Evolutionary conservation across 2,888 invertebrate species (phyloP).

Genomic region (Ypsolopha scabrella): DNA sequence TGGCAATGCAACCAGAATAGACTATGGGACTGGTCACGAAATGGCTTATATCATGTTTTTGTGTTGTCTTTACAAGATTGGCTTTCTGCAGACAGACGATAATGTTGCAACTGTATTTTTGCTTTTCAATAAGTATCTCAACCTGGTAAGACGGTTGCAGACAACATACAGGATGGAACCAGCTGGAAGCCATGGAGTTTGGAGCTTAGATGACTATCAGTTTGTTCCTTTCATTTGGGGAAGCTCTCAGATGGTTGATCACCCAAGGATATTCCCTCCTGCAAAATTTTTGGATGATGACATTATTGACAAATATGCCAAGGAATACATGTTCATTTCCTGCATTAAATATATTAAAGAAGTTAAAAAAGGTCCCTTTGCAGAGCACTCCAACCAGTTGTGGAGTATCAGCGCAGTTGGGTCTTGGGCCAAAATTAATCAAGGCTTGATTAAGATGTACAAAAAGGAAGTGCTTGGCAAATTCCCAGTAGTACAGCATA

Average conservation of each 20-base stretch:
- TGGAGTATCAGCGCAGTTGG: slow-evolving; percentile 98
- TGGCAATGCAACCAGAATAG: slow-evolving; percentile 96
- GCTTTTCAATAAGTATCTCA: slow-evolving; percentile 87
- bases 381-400: slow-evolving; percentile 98
- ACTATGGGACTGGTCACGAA: slow-evolving; percentile 99
- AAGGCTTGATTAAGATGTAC: slow-evolving; percentile 98
- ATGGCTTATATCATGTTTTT: slow-evolving; percentile 96
- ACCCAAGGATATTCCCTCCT: slow-evolving; percentile 84
- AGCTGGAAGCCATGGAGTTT: slow-evolving; percentile 98
- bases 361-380: slow-evolving; percentile 96
- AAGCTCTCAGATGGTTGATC: slow-evolving; percentile 93
- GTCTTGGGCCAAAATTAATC: slow-evolving; percentile 94
- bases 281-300: slow-evolving; percentile 86
- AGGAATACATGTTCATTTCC: slow-evolving; percentile 92
- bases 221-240: slow-evolving; percentile 99
- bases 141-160: slow-evolving; percentile 87
- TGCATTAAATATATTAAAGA: slow-evolving; percentile 94
- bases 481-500: slow-evolving; percentile 96
- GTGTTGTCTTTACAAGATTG: slow-evolving; percentile 92
- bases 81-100: slow-evolving; percentile 79
- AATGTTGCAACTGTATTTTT: slow-evolving; percentile 82
- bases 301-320: slow-evolving; percentile 75
- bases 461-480: slow-evolving; percentile 95
- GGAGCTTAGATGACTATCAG: slow-evolving; percentile 99
- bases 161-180: slow-evolving; percentile 97